Evolutionary conservation across 2,888 invertebrate genomes (phyloP).

Genomic region (Cheilosia impressa): DNA sequence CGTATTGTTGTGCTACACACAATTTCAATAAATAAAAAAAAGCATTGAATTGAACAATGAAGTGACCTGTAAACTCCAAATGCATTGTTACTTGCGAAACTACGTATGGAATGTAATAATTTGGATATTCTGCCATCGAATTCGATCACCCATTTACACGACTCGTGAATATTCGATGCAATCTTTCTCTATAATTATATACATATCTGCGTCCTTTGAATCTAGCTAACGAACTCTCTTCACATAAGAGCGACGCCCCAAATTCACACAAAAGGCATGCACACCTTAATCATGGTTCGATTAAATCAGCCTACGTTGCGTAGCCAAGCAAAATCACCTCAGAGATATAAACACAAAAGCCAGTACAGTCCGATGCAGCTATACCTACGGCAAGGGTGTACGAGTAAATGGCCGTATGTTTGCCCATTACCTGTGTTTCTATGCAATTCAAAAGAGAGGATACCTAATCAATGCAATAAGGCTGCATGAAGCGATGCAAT

Average conservation of each 20-base stretch:
- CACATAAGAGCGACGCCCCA: background rate
- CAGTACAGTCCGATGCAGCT: background rate
- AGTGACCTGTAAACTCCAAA: too few species aligned
- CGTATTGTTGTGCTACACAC: too few species aligned
- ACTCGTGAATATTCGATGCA: constrained; percentile 5
- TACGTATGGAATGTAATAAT: background rate
- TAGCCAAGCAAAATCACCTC: constrained; percentile 23
- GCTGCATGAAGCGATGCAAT: constrained; percentile 6
- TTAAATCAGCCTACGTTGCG: background rate
- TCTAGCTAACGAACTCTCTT: background rate
- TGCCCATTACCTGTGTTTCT: background rate
- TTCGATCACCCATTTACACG: background rate
- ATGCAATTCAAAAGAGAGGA: background rate
- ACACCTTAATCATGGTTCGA: constrained; percentile 7
- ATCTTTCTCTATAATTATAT: background rate
- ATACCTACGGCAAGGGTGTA: constrained; percentile 7
- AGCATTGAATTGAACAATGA: too few species aligned
- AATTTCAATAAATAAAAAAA: too few species aligned
- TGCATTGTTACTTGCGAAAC: too few species aligned
- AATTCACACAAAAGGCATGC: background rate
- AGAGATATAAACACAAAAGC: constrained; percentile 4
- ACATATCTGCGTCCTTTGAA: background rate
- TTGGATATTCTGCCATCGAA: background rate
- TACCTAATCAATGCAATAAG: background rate
- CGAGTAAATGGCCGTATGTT: constrained; percentile 17